Evolutionary conservation across 1,140 invertebrate genomes (phyloP), one percentile per base, ranked within the genome.

Genomic region (Trachelipus rathkii): DNA sequence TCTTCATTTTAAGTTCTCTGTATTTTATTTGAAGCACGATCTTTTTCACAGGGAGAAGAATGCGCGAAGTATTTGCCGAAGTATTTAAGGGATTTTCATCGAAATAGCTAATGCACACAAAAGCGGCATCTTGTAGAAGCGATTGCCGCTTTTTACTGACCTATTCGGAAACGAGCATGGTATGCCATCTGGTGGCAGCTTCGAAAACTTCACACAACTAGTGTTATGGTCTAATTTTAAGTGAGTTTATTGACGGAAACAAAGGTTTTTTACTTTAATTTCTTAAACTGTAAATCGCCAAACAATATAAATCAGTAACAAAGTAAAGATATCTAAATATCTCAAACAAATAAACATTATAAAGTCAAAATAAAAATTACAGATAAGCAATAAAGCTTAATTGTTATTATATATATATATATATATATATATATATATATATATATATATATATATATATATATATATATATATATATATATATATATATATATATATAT

Each of bases 401-500:
- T n/a, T n/a, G n/a, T n/a, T n/a, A n/a, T n/a, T n/a, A n/a, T n/a
- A 33, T 33, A 33, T 3, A 33, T 33, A 33, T 33, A 33, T 33
- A 33, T 33, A 3, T 33, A 33, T 33, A 33, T 33, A 33, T 33
- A 33, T 33, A 60, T 60, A n/a, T 60, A 15, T 19, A 60, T 60
- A 60, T 60, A 60, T 60, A 60, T 60, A 60, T 60, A 10, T 60
- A 60, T 60, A 60, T 60, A 50, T 60, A 60, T 60, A 60, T 60
- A 60, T 60, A 60, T 60, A 60, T 60, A 60, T 60, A 60, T 60
- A 60, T 60, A 60, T 60, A 60, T 60, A 60, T 60, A 60, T 60
- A 60, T 60, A 60, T 60, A 60, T 60, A 50, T 60, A 60, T 60
- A 60, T 60, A 60, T 60, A 60, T 60, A 60, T 60, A 60, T 60